A percentile compares a stretch with the other conserved stretches of the same genome.
phyloP scores from a whole-genome alignment of 1,140 invertebrate species.

The Eriocheir sinensis region DNA sequence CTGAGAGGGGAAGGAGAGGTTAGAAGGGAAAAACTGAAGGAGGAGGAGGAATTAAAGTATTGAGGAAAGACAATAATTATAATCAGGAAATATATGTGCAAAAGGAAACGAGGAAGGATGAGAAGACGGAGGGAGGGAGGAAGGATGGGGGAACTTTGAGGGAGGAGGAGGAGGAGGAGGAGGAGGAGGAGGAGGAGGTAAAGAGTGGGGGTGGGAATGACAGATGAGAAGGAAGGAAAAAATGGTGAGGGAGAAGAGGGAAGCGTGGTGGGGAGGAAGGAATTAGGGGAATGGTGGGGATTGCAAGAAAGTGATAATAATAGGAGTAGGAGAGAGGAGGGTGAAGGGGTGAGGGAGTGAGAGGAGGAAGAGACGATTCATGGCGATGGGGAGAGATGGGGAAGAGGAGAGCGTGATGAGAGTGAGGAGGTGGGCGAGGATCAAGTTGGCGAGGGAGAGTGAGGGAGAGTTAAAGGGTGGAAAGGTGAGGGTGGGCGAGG shows the following conservation, averaged over 20 bases:
- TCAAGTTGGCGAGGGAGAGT: not conserved
- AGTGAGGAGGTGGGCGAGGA: not conserved
- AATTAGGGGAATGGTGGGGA: not conserved
- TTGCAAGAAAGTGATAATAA: not conserved
- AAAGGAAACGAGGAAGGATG: conserved; percentile 31
- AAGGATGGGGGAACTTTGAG: conserved; percentile 29
- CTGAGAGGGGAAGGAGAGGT: not conserved
- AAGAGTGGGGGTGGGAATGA: not conserved
- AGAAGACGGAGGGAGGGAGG: conserved; percentile 40
- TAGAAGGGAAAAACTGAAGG: not conserved
- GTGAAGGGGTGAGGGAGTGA: not conserved
- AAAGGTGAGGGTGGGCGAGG: not conserved
- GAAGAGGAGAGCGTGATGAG: not conserved
- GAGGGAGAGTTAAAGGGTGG: not conserved
- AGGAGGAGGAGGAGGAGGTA: conserved; percentile 54
- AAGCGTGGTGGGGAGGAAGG: not conserved
- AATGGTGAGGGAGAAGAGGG: not conserved
- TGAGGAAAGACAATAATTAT: not conserved
- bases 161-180: conserved; percentile 23
- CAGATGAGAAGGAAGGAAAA: not conserved
- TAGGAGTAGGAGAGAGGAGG: not conserved
- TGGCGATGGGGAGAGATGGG: no score
- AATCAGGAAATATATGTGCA: not conserved
- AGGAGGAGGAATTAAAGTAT: not conserved
- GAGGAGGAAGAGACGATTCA: not conserved